Conservation (phyloP, 2,113 vertebrate genomes). For the Istiophorus platypterus region DNA sequence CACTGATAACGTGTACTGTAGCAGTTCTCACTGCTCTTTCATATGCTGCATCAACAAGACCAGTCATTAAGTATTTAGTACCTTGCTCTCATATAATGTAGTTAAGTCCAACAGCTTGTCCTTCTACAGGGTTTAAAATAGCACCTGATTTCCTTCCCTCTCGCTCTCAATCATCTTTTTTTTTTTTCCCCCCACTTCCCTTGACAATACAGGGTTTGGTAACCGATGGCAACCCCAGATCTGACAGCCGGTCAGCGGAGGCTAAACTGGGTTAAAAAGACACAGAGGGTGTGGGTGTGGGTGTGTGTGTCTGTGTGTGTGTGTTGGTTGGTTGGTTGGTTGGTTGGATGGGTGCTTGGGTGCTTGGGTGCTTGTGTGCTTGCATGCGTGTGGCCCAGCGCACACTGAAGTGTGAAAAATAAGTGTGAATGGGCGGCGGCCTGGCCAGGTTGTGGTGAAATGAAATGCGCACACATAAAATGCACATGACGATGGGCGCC, state of each 20-base stretch:
- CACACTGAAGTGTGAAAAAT: constrained; percentile 31
- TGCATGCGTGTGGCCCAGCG: constrained; percentile 19
- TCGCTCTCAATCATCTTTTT: not conserved
- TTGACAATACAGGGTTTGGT: constrained; percentile 22
- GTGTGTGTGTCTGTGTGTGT: constrained; percentile 11
- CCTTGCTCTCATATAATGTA: not conserved
- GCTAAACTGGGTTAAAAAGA: constrained; percentile 60
- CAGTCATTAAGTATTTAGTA: constrained; percentile 1
- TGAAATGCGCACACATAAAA: constrained; percentile 1
- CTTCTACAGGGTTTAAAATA: constrained; percentile 36
- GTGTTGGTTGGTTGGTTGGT: too few relatives aligned
- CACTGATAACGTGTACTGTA: not conserved
- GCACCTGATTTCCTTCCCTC: not conserved
- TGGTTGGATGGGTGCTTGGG: too few relatives aligned
- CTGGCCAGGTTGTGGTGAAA: constrained; percentile 14
- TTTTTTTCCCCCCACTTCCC: constrained; percentile 28
- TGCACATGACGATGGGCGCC: not conserved
- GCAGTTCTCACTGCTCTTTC: not conserved
- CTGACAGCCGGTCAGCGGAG: constrained; percentile 54
- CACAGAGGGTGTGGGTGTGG: constrained; percentile 13
- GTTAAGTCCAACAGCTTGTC: not conserved
- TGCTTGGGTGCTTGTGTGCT: constrained; percentile 9
- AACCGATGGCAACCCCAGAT: constrained; percentile 45
- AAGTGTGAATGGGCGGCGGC: constrained; percentile 38
- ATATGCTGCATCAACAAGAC: not conserved